phyloP scores from a whole-genome alignment of 1,140 invertebrate genomes.

The Saccostrea cuccullata region DNA sequence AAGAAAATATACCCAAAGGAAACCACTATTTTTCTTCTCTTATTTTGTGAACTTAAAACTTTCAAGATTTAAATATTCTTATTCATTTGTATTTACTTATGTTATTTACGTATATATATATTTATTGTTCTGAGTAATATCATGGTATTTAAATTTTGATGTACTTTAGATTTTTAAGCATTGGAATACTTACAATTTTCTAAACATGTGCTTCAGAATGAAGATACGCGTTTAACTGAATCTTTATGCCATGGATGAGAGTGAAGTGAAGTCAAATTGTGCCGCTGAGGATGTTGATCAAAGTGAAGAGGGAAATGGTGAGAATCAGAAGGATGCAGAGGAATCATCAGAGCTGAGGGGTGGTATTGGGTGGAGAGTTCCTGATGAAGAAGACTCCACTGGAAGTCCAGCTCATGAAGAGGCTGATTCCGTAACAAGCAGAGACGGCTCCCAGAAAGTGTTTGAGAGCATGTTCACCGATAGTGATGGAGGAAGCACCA shows the following conservation, averaged over 20 bases:
- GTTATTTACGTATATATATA: no score
- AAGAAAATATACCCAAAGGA: no score
- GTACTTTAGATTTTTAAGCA: background rate
- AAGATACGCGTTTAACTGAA: background rate
- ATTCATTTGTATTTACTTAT: no score
- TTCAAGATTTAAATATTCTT: no score
- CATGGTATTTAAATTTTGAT: background rate
- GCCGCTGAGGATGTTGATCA: background rate
- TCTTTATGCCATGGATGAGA: background rate
- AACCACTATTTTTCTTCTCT: no score
- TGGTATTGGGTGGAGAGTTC: background rate
- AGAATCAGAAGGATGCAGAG: background rate
- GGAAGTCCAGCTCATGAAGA: background rate
- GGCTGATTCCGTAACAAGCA: background rate
- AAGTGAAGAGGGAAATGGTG: background rate
- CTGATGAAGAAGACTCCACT: constrained; percentile 3
- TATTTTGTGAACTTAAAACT: no score
- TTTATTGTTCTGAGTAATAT: background rate
- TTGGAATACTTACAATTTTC: background rate
- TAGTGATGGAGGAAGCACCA: constrained; percentile 15
- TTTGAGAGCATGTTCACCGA: constrained; percentile 10
- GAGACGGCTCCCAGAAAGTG: background rate
- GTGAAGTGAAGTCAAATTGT: background rate
- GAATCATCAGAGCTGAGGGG: background rate
- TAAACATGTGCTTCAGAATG: background rate